Conservation (phyloP, 1,140 invertebrate genomes). For the Tetramorium alpestre region DNA sequence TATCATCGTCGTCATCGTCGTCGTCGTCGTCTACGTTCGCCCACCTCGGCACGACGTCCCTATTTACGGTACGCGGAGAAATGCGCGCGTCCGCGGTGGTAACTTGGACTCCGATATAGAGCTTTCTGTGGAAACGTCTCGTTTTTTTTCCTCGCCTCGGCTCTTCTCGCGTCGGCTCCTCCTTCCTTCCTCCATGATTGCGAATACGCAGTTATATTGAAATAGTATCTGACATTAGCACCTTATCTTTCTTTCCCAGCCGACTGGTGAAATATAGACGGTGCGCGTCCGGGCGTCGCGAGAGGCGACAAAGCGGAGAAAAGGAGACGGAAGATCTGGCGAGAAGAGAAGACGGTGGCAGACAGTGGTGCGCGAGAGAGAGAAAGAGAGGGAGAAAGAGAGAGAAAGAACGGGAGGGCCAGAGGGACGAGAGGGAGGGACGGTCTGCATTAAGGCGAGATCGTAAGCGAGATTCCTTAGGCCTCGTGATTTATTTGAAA, state of each 20-base stretch:
- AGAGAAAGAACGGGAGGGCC: neutral
- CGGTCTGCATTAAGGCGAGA: conserved; percentile 69
- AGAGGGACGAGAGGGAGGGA: conserved; percentile 28
- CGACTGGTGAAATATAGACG: conserved; percentile 72
- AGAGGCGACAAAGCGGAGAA: conserved; percentile 37
- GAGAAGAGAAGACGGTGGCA: conserved; percentile 34
- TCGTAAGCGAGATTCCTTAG: conserved; percentile 71
- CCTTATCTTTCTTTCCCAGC: conserved; percentile 77
- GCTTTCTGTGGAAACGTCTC: conserved; percentile 50
- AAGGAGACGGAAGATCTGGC: neutral
- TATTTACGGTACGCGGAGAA: conserved; percentile 64
- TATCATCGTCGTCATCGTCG: conserved; percentile 63
- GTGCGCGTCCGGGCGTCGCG: conserved; percentile 32
- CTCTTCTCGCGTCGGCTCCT: neutral
- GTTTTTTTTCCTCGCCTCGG: neutral
- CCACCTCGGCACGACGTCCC: conserved; percentile 38
- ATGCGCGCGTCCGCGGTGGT: conserved; percentile 58
- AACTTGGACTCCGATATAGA: conserved; percentile 64
- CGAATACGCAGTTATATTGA: conserved; percentile 72
- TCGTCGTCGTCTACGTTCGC: conserved; percentile 50
- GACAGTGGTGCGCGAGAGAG: neutral
- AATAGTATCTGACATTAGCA: conserved; percentile 79
- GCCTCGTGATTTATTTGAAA: conserved; percentile 71
- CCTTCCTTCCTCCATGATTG: conserved; percentile 20
- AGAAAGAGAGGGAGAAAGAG: conserved; percentile 13